Conservation (phyloP, 2,113 vertebrate genomes). For the Hippocampus barbouri region DNA sequence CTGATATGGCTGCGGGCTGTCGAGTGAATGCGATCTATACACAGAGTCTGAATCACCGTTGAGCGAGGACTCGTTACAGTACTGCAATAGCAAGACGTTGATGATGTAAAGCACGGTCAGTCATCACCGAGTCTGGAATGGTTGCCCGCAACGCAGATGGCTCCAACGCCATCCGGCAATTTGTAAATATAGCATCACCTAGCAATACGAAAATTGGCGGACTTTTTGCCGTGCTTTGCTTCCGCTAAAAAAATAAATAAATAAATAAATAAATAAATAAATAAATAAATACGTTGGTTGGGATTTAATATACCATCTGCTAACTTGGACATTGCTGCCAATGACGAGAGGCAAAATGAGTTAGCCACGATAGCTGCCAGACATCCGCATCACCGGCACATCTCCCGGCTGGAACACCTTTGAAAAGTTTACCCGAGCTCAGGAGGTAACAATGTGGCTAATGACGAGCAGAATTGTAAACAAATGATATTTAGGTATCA, state of each 20-base stretch:
- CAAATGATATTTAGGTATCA: slow-evolving; percentile 10
- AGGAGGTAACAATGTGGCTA: background rate
- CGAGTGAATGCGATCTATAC: slow-evolving; percentile 50
- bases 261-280: background rate
- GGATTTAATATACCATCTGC: slow-evolving; percentile 38
- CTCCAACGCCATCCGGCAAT: slow-evolving; percentile 14
- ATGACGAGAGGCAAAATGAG: slow-evolving; percentile 16
- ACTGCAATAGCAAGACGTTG: background rate
- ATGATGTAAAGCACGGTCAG: background rate
- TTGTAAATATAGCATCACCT: slow-evolving; percentile 2
- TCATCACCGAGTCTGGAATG: background rate
- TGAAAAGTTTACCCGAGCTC: background rate
- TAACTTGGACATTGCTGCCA: slow-evolving; percentile 21
- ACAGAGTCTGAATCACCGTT: slow-evolving; percentile 19
- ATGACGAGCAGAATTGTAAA: background rate
- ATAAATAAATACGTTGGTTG: slow-evolving; percentile 6
- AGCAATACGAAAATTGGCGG: slow-evolving; percentile 9
- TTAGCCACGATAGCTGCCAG: slow-evolving; percentile 28
- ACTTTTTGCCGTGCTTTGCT: slow-evolving; percentile 19
- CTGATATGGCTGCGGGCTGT: slow-evolving; percentile 37
- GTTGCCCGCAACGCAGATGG: background rate
- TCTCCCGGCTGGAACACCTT: slow-evolving; percentile 2
- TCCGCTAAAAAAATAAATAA: slow-evolving; percentile 5
- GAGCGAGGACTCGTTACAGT: slow-evolving; percentile 18
- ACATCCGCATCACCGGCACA: slow-evolving; percentile 16